Conservation (phyloP, 1,140 invertebrate genomes). For the Ctenoplectra terminalis region DNA sequence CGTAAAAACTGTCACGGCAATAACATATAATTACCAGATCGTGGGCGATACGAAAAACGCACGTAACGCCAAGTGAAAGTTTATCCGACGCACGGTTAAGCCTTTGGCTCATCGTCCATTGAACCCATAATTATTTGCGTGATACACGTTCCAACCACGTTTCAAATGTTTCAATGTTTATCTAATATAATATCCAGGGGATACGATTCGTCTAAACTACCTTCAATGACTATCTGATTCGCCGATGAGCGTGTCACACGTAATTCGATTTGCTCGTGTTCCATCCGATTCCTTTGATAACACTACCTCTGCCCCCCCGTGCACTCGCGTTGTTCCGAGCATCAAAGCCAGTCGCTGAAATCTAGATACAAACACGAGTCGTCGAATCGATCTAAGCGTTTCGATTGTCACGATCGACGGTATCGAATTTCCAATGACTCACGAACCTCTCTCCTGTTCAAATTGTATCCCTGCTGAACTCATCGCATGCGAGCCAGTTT, state of each 20-base stretch:
- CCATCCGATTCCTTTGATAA: neutral
- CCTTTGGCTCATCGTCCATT: conserved; percentile 48
- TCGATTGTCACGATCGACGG: neutral
- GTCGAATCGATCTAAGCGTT: neutral
- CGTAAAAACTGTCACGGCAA: conserved; percentile 44
- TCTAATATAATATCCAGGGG: conserved; percentile 27
- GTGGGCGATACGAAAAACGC: conserved; percentile 45
- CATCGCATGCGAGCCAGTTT: no score
- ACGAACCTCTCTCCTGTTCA: neutral
- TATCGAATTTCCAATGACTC: neutral
- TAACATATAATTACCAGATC: conserved; percentile 58
- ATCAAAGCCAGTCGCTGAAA: neutral
- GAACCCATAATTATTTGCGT: conserved; percentile 58
- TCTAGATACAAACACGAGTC: neutral
- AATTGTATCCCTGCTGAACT: neutral
- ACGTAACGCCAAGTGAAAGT: conserved; percentile 52
- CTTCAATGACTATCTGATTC: conserved; percentile 4
- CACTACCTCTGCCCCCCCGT: neutral
- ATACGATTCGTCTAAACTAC: conserved; percentile 29
- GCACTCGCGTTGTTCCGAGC: neutral
- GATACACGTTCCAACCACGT: conserved; percentile 26
- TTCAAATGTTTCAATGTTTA: conserved; percentile 41
- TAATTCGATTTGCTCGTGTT: conserved; percentile 36
- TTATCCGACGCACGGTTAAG: conserved; percentile 27
- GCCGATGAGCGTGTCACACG: neutral